Evolutionary conservation across 2,888 invertebrate species (phyloP), one percentile per base, ranked within the genome.

Genomic region (Lasioglossum vierecki): DNA sequence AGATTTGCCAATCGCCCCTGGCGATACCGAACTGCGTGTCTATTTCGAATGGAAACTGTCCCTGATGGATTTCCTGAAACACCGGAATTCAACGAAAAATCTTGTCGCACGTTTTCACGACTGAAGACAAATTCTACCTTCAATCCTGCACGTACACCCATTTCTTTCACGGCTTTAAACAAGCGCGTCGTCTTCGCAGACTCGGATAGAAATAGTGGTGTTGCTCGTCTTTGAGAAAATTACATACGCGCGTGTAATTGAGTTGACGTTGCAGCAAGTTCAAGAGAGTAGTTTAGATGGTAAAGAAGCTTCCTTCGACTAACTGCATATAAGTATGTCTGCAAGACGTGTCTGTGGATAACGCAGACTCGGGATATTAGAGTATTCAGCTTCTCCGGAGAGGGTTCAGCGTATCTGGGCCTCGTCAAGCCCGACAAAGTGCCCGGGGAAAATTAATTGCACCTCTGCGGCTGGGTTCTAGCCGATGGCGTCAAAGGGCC

Each of bases 371-470:
- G 9, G 53, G 53, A 53, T 53, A 53, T 53, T 53, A 53, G 53
- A 22, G 22, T 53, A 53, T 53, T 53, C 53, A 53, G 53, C 22
- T 22, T 8, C 3, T 3, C 53, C 22, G 53, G 53, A 3, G 53
- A 53, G 22, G 53, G 22, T 53, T 53, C 22, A 22, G 53, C 22
- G 53, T 53, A 53, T 53, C 60, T 26, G 26, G 60, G 13, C 5
- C 60, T 60, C 60, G 83, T 87, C 82, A 83, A 80, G 76, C 82
- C 18, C 80, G 82, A 83, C 88, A 73, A 80, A 80, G 41, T 66
- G 41, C 73, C 30, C 73, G 1, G 72, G 22, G 75, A 76, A 71
- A 85, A 85, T 79, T 80, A 85, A 83, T 85, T 72, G 80, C 78
- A 22, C 35, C 46, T 70, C 68, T 35, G 35, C 22, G 68, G 68